Conservation (phyloP, 2,113 vertebrate species). For the Chionodraco myersi region DNA sequence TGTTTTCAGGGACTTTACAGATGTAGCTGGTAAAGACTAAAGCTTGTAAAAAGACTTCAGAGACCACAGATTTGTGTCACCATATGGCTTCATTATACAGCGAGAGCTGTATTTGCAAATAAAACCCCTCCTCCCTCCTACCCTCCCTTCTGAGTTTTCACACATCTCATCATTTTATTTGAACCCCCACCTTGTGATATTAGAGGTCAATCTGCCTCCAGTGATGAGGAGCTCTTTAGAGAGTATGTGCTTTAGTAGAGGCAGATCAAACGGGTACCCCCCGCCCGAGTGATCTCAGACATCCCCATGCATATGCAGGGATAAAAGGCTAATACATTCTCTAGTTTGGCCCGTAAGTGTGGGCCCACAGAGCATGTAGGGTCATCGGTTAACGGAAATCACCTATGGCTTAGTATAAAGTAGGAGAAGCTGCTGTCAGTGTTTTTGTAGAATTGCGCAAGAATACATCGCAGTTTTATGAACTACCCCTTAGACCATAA, state of each 20-base stretch:
- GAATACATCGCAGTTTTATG: constrained; percentile 21
- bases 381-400: constrained; percentile 53
- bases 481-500: neutral
- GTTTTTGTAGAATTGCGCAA: constrained; percentile 8
- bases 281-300: constrained; percentile 71
- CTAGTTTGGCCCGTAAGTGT: constrained; percentile 69
- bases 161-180: constrained; percentile 77
- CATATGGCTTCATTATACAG: constrained; percentile 80
- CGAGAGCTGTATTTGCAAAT: constrained; percentile 57
- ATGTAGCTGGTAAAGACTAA: constrained; percentile 77
- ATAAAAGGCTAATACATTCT: constrained; percentile 60
- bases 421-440: constrained; percentile 15
- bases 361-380: constrained; percentile 41
- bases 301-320: constrained; percentile 66
- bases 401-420: constrained; percentile 26
- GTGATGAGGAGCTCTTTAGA: constrained; percentile 72
- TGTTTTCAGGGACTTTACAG: constrained; percentile 75
- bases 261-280: constrained; percentile 77
- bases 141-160: constrained; percentile 55
- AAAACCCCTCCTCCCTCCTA: constrained; percentile 35
- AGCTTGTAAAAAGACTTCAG: constrained; percentile 81
- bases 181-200: constrained; percentile 72
- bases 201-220: constrained; percentile 77
- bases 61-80: constrained; percentile 78
- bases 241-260: constrained; percentile 66